phyloP scores from a whole-genome alignment of 2,113 vertebrate genomes.

The Fregetta grallaria region DNA sequence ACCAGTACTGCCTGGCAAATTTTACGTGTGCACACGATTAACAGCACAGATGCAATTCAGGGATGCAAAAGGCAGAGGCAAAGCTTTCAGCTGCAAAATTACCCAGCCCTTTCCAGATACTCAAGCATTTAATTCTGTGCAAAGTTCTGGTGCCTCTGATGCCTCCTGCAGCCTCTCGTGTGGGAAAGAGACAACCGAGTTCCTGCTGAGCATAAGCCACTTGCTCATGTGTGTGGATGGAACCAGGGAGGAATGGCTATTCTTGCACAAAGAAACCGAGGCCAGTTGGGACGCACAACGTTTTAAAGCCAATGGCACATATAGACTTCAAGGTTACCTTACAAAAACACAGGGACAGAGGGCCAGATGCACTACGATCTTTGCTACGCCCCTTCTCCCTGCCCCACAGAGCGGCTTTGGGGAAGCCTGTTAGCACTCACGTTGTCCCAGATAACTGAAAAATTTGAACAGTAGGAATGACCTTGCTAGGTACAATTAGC shows the following conservation, averaged over 20 bases:
- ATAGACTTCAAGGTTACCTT: not conserved
- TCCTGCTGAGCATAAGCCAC: fast-evolving
- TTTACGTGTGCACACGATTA: not conserved
- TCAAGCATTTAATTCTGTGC: not conserved
- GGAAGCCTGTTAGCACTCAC: not conserved
- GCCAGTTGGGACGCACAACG: not conserved
- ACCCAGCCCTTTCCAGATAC: not conserved
- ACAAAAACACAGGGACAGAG: not conserved
- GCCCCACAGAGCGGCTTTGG: not conserved
- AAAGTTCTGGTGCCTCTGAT: not conserved
- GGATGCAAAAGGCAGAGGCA: not conserved
- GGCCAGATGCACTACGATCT: not conserved
- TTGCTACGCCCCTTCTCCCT: not conserved
- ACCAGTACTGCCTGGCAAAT: not conserved
- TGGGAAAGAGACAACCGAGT: not conserved
- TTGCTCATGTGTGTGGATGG: fast-evolving
- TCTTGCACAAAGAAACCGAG: not conserved
- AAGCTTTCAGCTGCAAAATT: not conserved
- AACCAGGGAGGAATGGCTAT: not conserved
- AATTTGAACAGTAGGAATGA: not conserved
- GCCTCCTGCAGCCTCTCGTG: not conserved
- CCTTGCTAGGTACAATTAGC: conserved; percentile 44
- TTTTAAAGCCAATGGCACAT: not conserved
- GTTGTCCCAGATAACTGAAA: not conserved
- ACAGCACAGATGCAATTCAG: not conserved